Evolutionary conservation across 2,888 invertebrate genomes (phyloP).

Genomic region (Zhuqinia jingwanae): DNA sequence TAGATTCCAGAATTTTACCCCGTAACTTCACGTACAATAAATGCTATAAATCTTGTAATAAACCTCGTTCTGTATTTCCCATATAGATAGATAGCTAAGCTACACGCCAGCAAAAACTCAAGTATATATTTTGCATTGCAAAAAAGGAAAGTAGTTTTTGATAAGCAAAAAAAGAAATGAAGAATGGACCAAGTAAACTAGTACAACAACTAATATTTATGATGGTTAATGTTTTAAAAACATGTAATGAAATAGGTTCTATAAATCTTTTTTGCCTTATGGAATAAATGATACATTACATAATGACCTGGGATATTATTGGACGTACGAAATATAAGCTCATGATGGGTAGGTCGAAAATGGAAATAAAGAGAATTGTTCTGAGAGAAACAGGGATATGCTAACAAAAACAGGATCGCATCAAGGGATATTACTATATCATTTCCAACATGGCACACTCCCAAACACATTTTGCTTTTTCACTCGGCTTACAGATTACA

Average conservation of each 20-base stretch:
- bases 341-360: no score
- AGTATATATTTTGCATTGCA: no score
- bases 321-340: no score
- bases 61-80: neutral
- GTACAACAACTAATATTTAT: neutral
- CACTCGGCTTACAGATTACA: no score
- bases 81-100: no score
- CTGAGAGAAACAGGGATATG: no score
- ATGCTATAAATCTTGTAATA: slow-evolving; percentile 11
- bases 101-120: no score
- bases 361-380: neutral
- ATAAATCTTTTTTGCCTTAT: slow-evolving; percentile 7
- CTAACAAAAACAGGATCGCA: no score
- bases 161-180: no score
- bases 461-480: slow-evolving; percentile 26
- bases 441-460: neutral
- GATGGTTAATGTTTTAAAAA: neutral
- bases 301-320: no score
- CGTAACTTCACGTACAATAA: slow-evolving; percentile 3
- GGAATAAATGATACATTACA: neutral
- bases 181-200: neutral
- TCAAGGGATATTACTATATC: no score
- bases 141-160: no score
- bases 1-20: neutral
- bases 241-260: neutral